Percentiles rank a stretch among this genome's conserved stretches.
Evolutionary conservation across 1,140 invertebrate species (phyloP).

Genomic region (Scaptomyza montana): DNA sequence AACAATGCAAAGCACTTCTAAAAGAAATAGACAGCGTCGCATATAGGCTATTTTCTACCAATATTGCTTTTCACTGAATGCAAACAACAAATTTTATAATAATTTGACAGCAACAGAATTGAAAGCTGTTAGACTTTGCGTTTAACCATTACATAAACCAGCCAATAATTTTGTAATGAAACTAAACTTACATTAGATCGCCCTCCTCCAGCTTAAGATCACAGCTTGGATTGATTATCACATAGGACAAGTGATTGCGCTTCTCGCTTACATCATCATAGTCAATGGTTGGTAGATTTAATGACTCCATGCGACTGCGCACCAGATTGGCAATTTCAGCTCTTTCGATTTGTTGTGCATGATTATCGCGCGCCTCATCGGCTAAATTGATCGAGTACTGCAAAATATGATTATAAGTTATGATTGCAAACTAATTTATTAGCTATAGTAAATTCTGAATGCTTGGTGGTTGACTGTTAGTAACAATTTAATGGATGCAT

Average conservation of each 20-base stretch:
- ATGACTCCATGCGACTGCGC: slow-evolving; percentile 95
- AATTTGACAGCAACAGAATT: no score
- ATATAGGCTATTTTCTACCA: no score
- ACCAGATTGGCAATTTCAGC: slow-evolving; percentile 98
- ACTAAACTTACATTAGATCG: slow-evolving; percentile 93
- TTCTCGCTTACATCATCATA: slow-evolving; percentile 97
- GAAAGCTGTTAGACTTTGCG: no score
- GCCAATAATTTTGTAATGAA: not conserved
- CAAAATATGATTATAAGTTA: slow-evolving; percentile 44
- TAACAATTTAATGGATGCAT: slow-evolving; percentile 1
- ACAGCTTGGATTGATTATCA: slow-evolving; percentile 99
- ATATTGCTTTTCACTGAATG: no score
- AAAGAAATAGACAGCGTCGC: no score
- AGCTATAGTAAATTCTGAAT: not conserved
- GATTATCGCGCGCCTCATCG: slow-evolving; percentile 93
- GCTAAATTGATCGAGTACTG: slow-evolving; percentile 92
- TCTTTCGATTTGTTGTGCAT: slow-evolving; percentile 94
- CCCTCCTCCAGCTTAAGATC: slow-evolving; percentile 98
- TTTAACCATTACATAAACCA: no score
- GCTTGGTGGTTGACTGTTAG: not conserved
- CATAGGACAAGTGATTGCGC: slow-evolving; percentile 96
- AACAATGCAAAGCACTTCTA: no score
- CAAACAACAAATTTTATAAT: no score
- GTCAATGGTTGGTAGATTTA: slow-evolving; percentile 94
- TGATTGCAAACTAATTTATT: not conserved